Percentiles rank a stretch among this genome's conserved stretches.
Conservation (phyloP, 2,113 vertebrate species). For the Salvelinus sp. region DNA sequence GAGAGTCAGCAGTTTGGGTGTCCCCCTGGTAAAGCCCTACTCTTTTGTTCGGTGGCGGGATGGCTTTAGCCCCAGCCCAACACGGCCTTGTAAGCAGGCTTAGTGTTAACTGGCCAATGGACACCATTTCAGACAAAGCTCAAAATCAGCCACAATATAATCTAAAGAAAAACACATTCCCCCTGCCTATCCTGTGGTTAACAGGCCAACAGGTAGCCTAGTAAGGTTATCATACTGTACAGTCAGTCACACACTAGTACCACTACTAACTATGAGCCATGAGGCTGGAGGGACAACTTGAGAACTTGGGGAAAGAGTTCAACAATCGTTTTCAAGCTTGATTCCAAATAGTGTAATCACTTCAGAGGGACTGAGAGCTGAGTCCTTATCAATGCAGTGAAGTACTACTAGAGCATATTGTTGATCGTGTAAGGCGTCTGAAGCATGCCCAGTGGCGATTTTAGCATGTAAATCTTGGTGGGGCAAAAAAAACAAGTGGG, state of each 20-base stretch:
- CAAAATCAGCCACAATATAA: conserved; percentile 32
- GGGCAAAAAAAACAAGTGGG: no score
- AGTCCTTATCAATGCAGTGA: neutral
- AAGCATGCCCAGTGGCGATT: no score
- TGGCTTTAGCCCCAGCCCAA: conserved; percentile 67
- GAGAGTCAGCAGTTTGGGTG: conserved; percentile 78
- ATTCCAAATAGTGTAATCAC: neutral
- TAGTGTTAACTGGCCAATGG: conserved; percentile 64
- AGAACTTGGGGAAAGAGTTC: neutral
- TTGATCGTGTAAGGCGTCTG: no score
- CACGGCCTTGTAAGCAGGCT: conserved; percentile 72
- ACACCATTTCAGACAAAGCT: conserved; percentile 59
- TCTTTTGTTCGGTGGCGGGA: conserved; percentile 64
- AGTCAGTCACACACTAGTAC: neutral
- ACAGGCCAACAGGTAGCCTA: neutral
- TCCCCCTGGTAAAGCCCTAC: conserved; percentile 64
- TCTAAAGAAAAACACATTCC: conserved; percentile 41
- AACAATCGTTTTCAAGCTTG: neutral
- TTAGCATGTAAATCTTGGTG: no score
- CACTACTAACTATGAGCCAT: neutral
- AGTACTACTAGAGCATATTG: neutral
- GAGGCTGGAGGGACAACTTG: neutral
- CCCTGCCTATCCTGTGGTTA: neutral
- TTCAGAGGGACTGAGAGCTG: neutral
- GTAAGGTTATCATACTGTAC: neutral